phyloP scores from a whole-genome alignment of 2,113 vertebrate species.

The Paraplagusia blochii region DNA sequence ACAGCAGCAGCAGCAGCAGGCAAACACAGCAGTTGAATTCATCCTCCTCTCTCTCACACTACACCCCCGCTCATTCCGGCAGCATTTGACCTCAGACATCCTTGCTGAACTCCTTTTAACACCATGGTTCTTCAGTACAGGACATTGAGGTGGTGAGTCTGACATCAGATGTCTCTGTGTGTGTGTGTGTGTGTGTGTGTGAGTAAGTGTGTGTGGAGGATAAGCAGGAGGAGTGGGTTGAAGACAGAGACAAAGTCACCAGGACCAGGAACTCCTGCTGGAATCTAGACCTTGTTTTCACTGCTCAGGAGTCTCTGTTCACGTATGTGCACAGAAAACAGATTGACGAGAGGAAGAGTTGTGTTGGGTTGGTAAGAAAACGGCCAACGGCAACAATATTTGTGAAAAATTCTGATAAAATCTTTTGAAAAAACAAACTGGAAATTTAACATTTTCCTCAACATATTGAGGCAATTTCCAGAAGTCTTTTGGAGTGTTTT shows the following conservation, averaged over 20 bases:
- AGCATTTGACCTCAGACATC: slow-evolving; percentile 56
- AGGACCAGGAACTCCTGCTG: slow-evolving; percentile 78
- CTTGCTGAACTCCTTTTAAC: slow-evolving; percentile 59
- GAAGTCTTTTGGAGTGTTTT: no score
- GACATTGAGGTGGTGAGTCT: slow-evolving; percentile 44
- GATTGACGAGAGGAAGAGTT: slow-evolving; percentile 3
- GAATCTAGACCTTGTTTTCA: slow-evolving; percentile 77
- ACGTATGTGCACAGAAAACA: slow-evolving; percentile 19
- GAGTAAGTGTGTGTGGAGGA: slow-evolving; percentile 47
- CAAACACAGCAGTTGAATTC: slow-evolving; percentile 38
- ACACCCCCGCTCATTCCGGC: slow-evolving; percentile 46
- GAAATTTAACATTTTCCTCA: no score
- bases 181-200: slow-evolving; percentile 23
- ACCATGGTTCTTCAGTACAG: slow-evolving; percentile 49
- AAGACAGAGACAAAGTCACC: slow-evolving; percentile 33
- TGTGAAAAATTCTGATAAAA: no score
- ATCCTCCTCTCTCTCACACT: slow-evolving; percentile 36
- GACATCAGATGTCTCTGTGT: slow-evolving; percentile 14
- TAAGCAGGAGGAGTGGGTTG: slow-evolving; percentile 52
- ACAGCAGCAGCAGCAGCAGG: no score
- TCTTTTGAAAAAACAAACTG: no score
- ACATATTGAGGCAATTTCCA: no score
- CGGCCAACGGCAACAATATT: no score
- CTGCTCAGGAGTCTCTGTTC: slow-evolving; percentile 61
- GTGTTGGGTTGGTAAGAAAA: no score